phyloP scores from a whole-genome alignment of 1,140 invertebrate genomes.

The Doryteuthis pealeii region DNA sequence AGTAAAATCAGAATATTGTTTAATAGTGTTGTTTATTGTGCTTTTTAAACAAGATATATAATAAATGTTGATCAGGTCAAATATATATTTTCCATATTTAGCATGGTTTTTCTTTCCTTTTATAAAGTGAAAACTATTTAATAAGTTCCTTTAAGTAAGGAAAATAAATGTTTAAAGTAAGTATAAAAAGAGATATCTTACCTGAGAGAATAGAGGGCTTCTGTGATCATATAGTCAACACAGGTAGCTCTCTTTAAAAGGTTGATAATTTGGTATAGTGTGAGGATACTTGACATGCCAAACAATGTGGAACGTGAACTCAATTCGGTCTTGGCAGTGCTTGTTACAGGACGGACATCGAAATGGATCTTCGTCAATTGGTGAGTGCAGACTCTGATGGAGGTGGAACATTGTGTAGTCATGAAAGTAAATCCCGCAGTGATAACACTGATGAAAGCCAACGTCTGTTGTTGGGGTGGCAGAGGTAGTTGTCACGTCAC shows the following conservation, averaged over 20 bases:
- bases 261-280: conserved; percentile 55
- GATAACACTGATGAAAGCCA: conserved; percentile 48
- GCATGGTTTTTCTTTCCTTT: no score
- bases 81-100: no score
- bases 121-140: no score
- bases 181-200: neutral
- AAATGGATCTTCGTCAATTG: conserved; percentile 47
- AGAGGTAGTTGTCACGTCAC: conserved; percentile 48
- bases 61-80: no score
- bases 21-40: no score
- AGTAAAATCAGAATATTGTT: no score
- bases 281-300: conserved; percentile 57
- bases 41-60: no score
- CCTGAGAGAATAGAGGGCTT: conserved; percentile 9
- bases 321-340: conserved; percentile 53
- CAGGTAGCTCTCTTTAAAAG: conserved; percentile 49
- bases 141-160: no score
- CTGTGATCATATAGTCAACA: conserved; percentile 27
- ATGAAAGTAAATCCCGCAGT: conserved; percentile 55
- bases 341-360: conserved; percentile 51
- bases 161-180: no score
- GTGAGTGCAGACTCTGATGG: conserved; percentile 53
- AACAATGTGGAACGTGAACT: conserved; percentile 56
- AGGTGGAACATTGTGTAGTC: conserved; percentile 56
- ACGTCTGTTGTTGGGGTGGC: conserved; percentile 44